Conservation (phyloP, 2,888 invertebrate genomes). For the Macaria liturata region DNA sequence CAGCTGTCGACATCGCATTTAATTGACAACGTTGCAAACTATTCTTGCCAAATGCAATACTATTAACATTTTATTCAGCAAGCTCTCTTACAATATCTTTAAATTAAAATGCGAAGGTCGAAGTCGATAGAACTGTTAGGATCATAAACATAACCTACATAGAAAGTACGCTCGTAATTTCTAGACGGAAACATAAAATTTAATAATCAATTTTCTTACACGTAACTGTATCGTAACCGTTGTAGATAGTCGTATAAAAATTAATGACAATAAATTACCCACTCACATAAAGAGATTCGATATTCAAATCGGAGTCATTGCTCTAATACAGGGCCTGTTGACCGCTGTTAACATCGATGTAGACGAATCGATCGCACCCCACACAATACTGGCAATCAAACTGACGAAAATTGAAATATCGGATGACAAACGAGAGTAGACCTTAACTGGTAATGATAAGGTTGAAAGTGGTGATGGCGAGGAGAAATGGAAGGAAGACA, state of each 20-base stretch:
- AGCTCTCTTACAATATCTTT: not conserved
- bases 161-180: not conserved
- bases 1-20: conserved; percentile 52
- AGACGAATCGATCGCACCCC: conserved; percentile 38
- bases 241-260: conserved; percentile 22
- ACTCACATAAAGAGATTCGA: conserved; percentile 29
- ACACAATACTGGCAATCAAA: conserved; percentile 58
- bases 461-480: conserved; percentile 4
- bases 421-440: conserved; percentile 4
- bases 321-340: conserved; percentile 33
- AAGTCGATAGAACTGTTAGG: not conserved
- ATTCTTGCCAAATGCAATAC: conserved; percentile 37
- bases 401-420: conserved; percentile 32
- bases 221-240: conserved; percentile 21
- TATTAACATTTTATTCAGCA: conserved; percentile 1
- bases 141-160: conserved; percentile 7
- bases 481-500: conserved; percentile 13
- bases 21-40: conserved; percentile 52
- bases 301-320: conserved; percentile 30
- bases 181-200: conserved; percentile 19
- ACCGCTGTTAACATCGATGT: conserved; percentile 36
- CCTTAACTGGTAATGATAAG: conserved; percentile 4
- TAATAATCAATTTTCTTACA: conserved; percentile 16
- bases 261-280: conserved; percentile 30
- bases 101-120: not conserved